phyloP scores from a whole-genome alignment of 2,797 vertebrate species.

The Moxostoma hubbsi region DNA sequence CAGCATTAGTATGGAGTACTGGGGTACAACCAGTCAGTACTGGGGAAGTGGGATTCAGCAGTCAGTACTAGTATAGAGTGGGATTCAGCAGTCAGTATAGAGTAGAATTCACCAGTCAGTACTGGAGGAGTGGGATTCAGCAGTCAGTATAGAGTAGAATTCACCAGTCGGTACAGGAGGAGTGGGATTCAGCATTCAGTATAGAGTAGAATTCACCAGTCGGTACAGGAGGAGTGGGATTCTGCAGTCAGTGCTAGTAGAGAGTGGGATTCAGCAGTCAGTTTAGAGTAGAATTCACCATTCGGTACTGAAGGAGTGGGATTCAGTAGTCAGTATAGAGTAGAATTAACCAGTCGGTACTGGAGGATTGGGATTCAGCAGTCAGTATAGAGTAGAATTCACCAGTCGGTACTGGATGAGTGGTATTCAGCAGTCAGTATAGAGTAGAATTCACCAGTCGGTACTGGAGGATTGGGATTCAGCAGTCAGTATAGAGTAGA shows the following conservation, averaged over 20 bases:
- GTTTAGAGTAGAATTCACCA: not conserved
- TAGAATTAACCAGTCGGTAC: not conserved
- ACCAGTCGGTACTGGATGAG: not conserved
- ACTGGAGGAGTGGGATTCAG: not conserved
- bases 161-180: too few species aligned
- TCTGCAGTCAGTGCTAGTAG: not conserved
- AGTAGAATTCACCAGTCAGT: too few species aligned
- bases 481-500: not conserved
- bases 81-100: not conserved
- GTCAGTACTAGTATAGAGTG: not conserved
- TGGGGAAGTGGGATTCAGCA: not conserved
- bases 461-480: not conserved
- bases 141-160: not conserved
- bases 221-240: too few species aligned
- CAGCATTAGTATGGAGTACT: not conserved
- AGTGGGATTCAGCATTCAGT: constrained; percentile 43
- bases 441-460: not conserved
- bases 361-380: not conserved
- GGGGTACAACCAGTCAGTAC: not conserved
- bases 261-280: not conserved
- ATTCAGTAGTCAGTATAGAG: not conserved
- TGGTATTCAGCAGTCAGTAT: not conserved
- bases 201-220: not conserved
- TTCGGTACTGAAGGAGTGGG: too few species aligned
- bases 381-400: not conserved